Percentiles rank a stretch among this genome's conserved stretches.
Conservation (phyloP, 2,888 invertebrate genomes). For the Thalpophila matura region DNA sequence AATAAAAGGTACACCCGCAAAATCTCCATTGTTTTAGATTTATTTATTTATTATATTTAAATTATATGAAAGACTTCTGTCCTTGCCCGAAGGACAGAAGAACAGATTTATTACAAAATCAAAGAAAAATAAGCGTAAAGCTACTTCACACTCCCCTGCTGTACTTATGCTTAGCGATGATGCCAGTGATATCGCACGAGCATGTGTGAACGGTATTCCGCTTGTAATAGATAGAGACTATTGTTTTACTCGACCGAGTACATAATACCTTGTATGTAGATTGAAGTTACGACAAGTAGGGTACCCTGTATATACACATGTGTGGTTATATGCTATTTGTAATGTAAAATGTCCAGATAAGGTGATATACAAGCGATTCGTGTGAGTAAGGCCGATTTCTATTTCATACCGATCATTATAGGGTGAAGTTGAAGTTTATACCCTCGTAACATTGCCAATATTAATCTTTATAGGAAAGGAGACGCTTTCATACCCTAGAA, state of each 20-base stretch:
- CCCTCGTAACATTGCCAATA: background rate
- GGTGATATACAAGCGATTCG: constrained; percentile 10
- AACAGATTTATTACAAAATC: no score
- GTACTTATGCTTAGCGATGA: constrained; percentile 49
- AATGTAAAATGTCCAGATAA: constrained; percentile 47
- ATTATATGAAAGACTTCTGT: no score
- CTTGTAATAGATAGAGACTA: constrained; percentile 61
- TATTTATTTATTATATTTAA: no score
- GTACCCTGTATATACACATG: constrained; percentile 28
- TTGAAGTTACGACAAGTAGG: constrained; percentile 49
- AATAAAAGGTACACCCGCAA: no score
- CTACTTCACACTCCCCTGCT: background rate
- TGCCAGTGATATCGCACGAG: constrained; percentile 42
- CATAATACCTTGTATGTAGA: constrained; percentile 50
- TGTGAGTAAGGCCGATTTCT: background rate
- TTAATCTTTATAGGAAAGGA: background rate
- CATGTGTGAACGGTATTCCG: constrained; percentile 54
- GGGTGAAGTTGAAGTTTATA: background rate
- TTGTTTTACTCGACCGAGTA: constrained; percentile 55
- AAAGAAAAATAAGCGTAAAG: constrained; percentile 9
- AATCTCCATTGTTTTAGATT: no score
- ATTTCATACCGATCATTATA: background rate
- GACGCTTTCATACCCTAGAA: no score
- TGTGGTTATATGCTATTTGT: constrained; percentile 38
- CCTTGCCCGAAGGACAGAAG: no score